phyloP scores from a whole-genome alignment of 2,888 invertebrate genomes.

The Lottia gigantea region DNA sequence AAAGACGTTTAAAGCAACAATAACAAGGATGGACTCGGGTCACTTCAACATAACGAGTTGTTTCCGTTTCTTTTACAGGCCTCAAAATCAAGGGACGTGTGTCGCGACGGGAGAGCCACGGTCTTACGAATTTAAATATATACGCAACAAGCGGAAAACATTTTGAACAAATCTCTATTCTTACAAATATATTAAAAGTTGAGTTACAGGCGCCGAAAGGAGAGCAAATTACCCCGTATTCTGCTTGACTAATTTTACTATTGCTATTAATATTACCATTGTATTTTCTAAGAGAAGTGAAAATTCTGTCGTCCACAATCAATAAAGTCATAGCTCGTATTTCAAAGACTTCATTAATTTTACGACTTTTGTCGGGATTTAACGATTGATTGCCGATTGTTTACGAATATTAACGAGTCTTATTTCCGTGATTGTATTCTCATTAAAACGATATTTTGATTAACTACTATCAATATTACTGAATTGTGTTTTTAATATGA shows the following conservation, averaged over 20 bases:
- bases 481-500: no score
- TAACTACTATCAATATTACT: no score
- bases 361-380: background rate
- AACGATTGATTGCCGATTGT: conserved; percentile 1
- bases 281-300: background rate
- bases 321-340: background rate
- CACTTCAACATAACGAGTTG: background rate
- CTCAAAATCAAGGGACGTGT: background rate
- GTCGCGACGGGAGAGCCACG: conserved; percentile 8
- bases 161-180: background rate
- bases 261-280: background rate
- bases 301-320: conserved; percentile 1
- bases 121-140: background rate
- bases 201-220: background rate
- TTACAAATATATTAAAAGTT: conserved; percentile 3
- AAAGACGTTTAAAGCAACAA: background rate
- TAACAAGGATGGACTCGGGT: conserved; percentile 4
- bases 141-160: conserved; percentile 2
- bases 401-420: background rate
- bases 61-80: background rate
- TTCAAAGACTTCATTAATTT: background rate
- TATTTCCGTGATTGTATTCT: no score
- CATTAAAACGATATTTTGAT: no score
- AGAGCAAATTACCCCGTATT: background rate
- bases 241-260: background rate